Base-by-base conservation (phyloP, 2,113 vertebrate species). In the Hemicordylus capensis region DNA sequence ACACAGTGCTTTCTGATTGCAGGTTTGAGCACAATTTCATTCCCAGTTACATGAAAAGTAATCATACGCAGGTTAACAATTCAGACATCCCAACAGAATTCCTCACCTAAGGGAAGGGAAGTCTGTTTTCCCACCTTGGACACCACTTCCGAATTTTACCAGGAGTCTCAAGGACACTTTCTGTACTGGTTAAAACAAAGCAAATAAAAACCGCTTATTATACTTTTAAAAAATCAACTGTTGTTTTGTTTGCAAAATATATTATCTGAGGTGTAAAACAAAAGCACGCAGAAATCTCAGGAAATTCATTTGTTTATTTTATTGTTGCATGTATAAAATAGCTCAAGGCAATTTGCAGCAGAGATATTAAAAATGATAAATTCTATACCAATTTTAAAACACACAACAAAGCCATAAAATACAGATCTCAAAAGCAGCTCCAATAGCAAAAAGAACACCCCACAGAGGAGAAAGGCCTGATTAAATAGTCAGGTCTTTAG, bases 201-300 rank as follows among this genome's bases (percentile, higher is more conserved):
- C 31, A 9, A 78, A 85, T 79, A 72, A 75, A 85, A n/a, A 61
- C 42, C 72, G 76, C 22, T 42, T 76, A 6, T 86, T 63, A 72
- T 59, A 24, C 66, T 87, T 81, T 80, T 63, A 81, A 81, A n/a
- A 89, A 87, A 86, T 77, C 88, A 85, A 46, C 84, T 77, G 17
- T 88, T 59, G 85, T 86, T 84, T 92, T 85, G 59, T 82, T 93
- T 56, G n/a, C 4, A 6, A 67, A 88, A 69, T 85, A 39, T n/a
- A 4, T 91, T 94, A 24, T 84, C 91, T 85, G 90, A 94, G 91
- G 93, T n/a, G 58, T 84, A 89, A 87, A 93, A 90, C 84, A 34
- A 88, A 82, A 63, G 87, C 28, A 0, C 63, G 54, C 15, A 84
- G 79, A 89, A 72, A 46, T 39, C 24, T 69, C 42, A 1, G 4